Conservation (phyloP, 2,888 invertebrate genomes). For the Amphimallon solstitiale region DNA sequence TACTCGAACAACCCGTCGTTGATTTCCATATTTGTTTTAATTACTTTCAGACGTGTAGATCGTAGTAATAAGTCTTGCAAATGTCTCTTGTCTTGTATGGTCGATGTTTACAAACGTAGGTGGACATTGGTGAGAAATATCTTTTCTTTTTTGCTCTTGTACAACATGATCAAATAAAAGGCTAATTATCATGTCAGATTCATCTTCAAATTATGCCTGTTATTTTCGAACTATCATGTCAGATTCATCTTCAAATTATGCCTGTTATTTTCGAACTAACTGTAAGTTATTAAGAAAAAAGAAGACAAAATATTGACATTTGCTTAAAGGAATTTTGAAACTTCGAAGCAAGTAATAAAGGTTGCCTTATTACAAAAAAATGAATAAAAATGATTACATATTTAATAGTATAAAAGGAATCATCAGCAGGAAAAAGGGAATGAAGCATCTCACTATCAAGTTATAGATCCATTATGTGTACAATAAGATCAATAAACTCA, state of each 20-base stretch:
- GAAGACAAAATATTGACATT: too few species aligned
- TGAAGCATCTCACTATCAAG: too few species aligned
- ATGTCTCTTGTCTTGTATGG: slow-evolving; percentile 1
- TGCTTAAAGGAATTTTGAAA: too few species aligned
- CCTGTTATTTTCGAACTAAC: not conserved
- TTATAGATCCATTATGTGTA: too few species aligned
- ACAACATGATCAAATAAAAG: not conserved
- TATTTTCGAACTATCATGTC: slow-evolving; percentile 5
- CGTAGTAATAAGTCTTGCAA: slow-evolving; percentile 7
- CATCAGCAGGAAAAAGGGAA: too few species aligned
- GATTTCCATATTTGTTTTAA: slow-evolving; percentile 26
- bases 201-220: not conserved
- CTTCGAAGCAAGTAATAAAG: too few species aligned
- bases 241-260: not conserved
- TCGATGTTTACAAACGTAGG: slow-evolving; percentile 13
- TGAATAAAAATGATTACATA: too few species aligned
- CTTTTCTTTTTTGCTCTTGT: not conserved
- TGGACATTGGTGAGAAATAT: slow-evolving; percentile 9
- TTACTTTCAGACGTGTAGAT: slow-evolving; percentile 17
- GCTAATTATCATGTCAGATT: slow-evolving; percentile 11
- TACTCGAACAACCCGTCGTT: slow-evolving; percentile 11
- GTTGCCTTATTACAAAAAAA: too few species aligned
- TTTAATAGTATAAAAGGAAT: too few species aligned
- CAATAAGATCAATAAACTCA: too few species aligned
- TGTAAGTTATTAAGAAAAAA: too few species aligned